Evolutionary conservation across 2,113 vertebrate genomes (phyloP).

Genomic region (Corythaeola cristata): DNA sequence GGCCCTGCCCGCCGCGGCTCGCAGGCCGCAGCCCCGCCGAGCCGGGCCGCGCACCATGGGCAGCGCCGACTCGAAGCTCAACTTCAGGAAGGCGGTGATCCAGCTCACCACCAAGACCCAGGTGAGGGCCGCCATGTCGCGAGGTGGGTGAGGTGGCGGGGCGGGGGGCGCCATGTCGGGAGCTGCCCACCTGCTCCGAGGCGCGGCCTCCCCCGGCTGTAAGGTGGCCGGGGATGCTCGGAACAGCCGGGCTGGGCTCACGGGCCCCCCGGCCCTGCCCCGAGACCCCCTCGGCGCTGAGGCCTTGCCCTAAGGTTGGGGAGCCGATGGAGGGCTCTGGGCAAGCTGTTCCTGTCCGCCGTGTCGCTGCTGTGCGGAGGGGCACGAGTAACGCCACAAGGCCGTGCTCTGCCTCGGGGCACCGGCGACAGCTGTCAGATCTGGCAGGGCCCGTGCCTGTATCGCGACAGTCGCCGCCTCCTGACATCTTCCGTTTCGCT

Average conservation of each 20-base stretch:
- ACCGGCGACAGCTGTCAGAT: neutral
- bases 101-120: conserved; percentile 98
- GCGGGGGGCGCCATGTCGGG: neutral
- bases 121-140: conserved; percentile 72
- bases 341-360: neutral
- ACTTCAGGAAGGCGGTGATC: conserved; percentile 98
- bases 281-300: neutral
- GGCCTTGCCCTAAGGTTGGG: neutral
- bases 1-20: neutral
- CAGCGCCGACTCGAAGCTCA: conserved; percentile 93
- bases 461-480: rapidly evolving
- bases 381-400: too few relatives aligned
- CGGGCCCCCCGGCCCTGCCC: neutral
- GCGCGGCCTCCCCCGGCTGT: neutral
- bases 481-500: neutral
- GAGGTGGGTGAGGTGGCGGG: neutral
- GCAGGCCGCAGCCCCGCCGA: neutral
- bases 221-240: neutral
- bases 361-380: too few relatives aligned
- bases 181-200: neutral
- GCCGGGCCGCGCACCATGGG: conserved; percentile 80
- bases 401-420: neutral
- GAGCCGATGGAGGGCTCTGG: neutral
- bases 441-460: neutral
- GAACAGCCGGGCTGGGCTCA: neutral